These are phyloP conservation scores for Lasioglossum marginatum DNA, from an alignment of 2,888 invertebrate species.

Conservation along the genomic window DNA sequence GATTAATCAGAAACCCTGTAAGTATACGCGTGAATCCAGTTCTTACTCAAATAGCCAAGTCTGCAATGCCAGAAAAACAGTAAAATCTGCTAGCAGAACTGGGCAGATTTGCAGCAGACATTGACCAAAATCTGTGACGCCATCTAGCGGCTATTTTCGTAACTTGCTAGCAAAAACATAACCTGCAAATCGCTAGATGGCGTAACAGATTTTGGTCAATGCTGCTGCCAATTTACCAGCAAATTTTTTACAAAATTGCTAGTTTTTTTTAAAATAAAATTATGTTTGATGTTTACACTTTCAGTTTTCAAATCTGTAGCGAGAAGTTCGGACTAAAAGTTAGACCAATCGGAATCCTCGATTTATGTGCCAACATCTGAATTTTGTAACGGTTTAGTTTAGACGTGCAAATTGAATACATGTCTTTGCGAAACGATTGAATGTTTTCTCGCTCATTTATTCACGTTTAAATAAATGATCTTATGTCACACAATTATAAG, in stretches of 20 bases:
- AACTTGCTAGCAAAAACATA: not conserved
- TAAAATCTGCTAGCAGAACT: not conserved
- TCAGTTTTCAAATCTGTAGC: not conserved
- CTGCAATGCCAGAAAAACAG: not conserved
- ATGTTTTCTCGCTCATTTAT: not conserved
- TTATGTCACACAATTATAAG: not conserved
- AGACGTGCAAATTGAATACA: not conserved
- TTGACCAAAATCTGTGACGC: not conserved
- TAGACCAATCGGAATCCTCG: conserved; percentile 22
- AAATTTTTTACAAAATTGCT: not conserved
- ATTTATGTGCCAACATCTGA: not conserved
- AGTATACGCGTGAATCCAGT: not conserved
- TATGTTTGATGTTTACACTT: not conserved
- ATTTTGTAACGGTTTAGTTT: not conserved
- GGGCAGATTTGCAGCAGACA: not conserved
- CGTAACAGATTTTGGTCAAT: not conserved
- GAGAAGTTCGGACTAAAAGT: not conserved
- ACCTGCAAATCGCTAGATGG: not conserved
- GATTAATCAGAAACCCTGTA: not conserved
- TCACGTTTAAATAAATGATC: not conserved
- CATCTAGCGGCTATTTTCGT: not conserved
- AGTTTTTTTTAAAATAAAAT: not conserved
- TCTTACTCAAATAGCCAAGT: not conserved
- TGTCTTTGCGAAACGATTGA: not conserved
- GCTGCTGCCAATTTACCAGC: not conserved